Base-by-base conservation (phyloP, 2,797 vertebrate species). In the Sebastes vulpes region DNA sequence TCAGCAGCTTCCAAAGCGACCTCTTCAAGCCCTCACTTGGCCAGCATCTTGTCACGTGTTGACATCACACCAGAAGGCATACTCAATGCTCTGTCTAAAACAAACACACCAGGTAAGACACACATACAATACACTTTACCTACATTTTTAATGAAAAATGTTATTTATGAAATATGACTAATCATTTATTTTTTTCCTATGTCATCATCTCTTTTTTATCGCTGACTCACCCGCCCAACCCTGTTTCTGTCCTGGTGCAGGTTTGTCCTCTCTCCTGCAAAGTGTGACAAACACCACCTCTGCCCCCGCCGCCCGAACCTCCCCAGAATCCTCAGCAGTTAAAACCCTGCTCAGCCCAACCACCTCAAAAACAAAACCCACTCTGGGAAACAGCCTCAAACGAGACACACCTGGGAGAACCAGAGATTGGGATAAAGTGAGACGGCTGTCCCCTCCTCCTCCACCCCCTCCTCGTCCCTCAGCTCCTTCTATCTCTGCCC, bases 21-120 rank as follows among this genome's bases (percentile, higher is more conserved):
- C 9, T 90, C 97, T 58, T 92, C 96, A 0, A 98, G 97, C 67
- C 91, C 96, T 18, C 92, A 98, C 0, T 89, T 99, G 85, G 98
- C 98, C 67, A 99, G 96, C 87, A 98, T 99, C 77, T 95, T 99
- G 86, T 99, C 98, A 14, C 98, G 98, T 70, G 98, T 99, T 16
- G 98, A 99, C 92, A 97, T 99, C 86, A 98, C 97, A 66, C 98
- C 98, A 0, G 98, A 98, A 89, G 97, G 97, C 73, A 99, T 99
- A 72, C 93, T 99, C 16, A 99, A 96, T 0, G 98, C 96, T 21
- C 96, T 99, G 71, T 95, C 96, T 35, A 97, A 97, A 89, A 96
- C 79, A 92, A 90, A 96, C 67, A 96, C 98, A 78, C 96, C 97
- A 96, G 97, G 98, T 99, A 93, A 90, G 79, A 72, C 14, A 3